Base-by-base conservation (phyloP, 2,797 vertebrate species). In the Phoebastria nigripes region DNA sequence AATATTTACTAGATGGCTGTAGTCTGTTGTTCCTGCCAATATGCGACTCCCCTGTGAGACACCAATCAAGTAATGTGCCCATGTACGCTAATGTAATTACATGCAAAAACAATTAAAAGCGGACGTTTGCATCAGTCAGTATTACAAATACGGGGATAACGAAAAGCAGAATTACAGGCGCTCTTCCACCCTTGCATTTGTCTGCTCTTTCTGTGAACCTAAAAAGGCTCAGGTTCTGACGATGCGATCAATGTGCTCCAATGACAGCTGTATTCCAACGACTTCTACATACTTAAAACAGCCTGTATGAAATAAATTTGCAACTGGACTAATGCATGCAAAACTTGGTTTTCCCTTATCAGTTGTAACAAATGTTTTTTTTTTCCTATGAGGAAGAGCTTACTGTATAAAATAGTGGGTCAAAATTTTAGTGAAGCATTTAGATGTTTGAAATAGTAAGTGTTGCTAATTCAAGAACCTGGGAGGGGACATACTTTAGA, bases 31-130 rank as follows among this genome's bases (percentile, higher is more conserved):
- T 92, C 42, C 52, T 62, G 58, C n/a, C 58, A 66, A 17, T 55
- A 14, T 0, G 1, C 1, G 2, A 65, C 24, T 87, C 19, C 21
- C 22, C 24, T 21, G 6, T 2, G 5, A 67, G 71, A 56, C 19
- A 62, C 37, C 29, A 67, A 17, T 31, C 35, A 79, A 65, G 39
- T 71, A 74, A 58, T 7, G 10, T 74, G 39, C 28, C 35, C 8
- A 2, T 15, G 51, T 89, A 42, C 2, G 4, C 28, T 61, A 62
- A 69, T 49, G 44, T 39, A 28, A 69, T 67, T 84, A 71, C 67
- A 82, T 18, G 11, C 24, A 87, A 67, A 82, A 81, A 0, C 28
- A 82, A 28, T 42, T 46, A 39, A 21, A 71, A 71, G 12, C 3
- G 1, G 31, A 19, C 2, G 0, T 72, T 90, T 87, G 8, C 59